phyloP scores from a whole-genome alignment of 2,888 invertebrate genomes.

The Oxycera nigricornis region DNA sequence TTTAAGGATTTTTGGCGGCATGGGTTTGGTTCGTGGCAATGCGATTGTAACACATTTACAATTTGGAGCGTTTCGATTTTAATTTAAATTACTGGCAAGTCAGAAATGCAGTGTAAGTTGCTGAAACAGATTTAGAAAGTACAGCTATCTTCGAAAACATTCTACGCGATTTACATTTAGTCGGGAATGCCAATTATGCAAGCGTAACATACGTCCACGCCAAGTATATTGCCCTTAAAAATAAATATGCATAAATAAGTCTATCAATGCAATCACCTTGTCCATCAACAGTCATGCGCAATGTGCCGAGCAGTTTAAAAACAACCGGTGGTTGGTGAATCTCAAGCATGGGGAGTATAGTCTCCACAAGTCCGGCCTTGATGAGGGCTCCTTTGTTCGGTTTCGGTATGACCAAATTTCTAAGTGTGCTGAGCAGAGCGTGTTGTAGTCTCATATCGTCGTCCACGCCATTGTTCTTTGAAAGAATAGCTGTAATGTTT shows the following conservation, averaged over 20 bases:
- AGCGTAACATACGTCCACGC: neutral
- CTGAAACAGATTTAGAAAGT: too few species aligned
- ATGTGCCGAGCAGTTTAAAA: conserved; percentile 84
- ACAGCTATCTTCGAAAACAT: too few species aligned
- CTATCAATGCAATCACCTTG: conserved; percentile 70
- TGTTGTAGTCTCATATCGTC: conserved; percentile 67
- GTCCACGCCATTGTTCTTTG: conserved; percentile 67
- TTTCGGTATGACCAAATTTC: conserved; percentile 77
- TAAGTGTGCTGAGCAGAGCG: conserved; percentile 70
- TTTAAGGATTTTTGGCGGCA: neutral
- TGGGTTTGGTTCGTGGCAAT: neutral
- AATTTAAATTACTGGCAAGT: too few species aligned
- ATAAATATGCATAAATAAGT: neutral
- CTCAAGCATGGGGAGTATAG: conserved; percentile 73
- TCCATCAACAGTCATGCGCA: conserved; percentile 86
- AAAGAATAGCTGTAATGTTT: conserved; percentile 59
- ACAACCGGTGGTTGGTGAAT: conserved; percentile 80
- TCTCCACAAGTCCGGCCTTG: conserved; percentile 75
- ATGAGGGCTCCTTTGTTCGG: conserved; percentile 78
- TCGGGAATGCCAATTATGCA: neutral
- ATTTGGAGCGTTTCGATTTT: too few species aligned
- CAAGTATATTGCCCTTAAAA: neutral
- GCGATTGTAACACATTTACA: neutral
- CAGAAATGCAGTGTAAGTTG: too few species aligned
- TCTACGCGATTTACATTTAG: too few species aligned